Evolutionary conservation across 2,113 vertebrate species (phyloP), one percentile per base, ranked within the genome.

Genomic region (Xiphias gladius): DNA sequence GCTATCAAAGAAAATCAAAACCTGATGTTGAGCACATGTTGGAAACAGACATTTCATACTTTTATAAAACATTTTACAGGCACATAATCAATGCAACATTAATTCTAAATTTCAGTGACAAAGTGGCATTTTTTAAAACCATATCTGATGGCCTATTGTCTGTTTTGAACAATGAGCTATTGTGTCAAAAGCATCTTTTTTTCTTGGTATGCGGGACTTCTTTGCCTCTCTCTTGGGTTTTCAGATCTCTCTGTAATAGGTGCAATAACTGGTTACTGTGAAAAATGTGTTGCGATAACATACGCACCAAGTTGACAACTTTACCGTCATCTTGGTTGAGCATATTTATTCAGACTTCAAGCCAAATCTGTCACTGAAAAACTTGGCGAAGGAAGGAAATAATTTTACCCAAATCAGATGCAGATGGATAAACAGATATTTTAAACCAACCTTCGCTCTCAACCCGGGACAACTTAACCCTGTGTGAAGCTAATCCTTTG

Each of bases 171-270:
- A 86, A 77, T 58, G n/a, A 41, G 52, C 41, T 77, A 14, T 58
- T 88, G 69, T 28, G 28, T 80, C 37, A 59, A 63, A 65, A 22
- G 9, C 16, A 13, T 55, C 4, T 64, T 54, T 74, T 59, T 65
- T 59, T 62, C 68, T 71, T 86, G 85, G 61, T 37, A 16, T 20
- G 30, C 72, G 76, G 84, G 70, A 65, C 76, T 70, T 69, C 77
- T 89, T 81, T 87, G 66, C 32, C 79, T 85, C 63, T 88, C 68
- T 90, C 58, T 78, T 84, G 93, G 93, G 92, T 94, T 95, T 94
- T 94, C 91, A 94, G 94, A 91, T 93, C 92, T 92, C 10, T 91
- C 77, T 90, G 85, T 86, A 59, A 79, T 7, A 62, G 71, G 30
- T 61, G 52, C 75, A 28, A 7, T 14, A 48, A 37, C n/a, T 67